phyloP scores from a whole-genome alignment of 1,140 invertebrate genomes.

The Atta texana region DNA sequence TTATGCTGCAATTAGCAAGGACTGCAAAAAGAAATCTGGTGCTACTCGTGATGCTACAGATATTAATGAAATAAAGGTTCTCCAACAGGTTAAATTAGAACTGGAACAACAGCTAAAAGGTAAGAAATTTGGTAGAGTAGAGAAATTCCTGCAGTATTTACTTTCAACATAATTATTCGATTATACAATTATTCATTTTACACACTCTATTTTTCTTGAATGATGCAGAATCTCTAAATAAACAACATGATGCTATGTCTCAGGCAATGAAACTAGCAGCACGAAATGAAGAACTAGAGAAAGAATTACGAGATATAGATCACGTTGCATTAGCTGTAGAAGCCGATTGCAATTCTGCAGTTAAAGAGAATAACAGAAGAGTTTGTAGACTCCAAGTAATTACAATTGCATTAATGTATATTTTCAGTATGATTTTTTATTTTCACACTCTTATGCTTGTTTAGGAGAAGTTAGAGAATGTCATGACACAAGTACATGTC shows the following conservation, averaged over 20 bases:
- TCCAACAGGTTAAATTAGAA: conserved; percentile 87
- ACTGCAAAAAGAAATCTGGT: conserved; percentile 85
- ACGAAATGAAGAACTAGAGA: conserved; percentile 89
- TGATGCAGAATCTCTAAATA: conserved; percentile 87
- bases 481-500: conserved; percentile 84
- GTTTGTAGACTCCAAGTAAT: conserved; percentile 83
- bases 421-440: conserved; percentile 47
- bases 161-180: conserved; percentile 18
- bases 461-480: conserved; percentile 86
- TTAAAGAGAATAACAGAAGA: conserved; percentile 83
- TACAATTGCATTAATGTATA: background rate
- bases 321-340: conserved; percentile 90
- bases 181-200: background rate
- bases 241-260: conserved; percentile 91
- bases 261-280: conserved; percentile 89
- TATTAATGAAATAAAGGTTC: conserved; percentile 85
- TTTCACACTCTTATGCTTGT: conserved; percentile 66
- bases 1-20: conserved; percentile 86
- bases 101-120: conserved; percentile 88
- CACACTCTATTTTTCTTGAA: conserved; percentile 15
- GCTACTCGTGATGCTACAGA: conserved; percentile 73
- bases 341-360: conserved; percentile 86
- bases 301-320: conserved; percentile 90
- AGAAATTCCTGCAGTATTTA: background rate
- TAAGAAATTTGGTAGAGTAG: conserved; percentile 57